A percentile compares a stretch with the other conserved stretches of the same genome.
phyloP scores from a whole-genome alignment of 2,113 vertebrate species.

The Neodon shergylaensis region DNA sequence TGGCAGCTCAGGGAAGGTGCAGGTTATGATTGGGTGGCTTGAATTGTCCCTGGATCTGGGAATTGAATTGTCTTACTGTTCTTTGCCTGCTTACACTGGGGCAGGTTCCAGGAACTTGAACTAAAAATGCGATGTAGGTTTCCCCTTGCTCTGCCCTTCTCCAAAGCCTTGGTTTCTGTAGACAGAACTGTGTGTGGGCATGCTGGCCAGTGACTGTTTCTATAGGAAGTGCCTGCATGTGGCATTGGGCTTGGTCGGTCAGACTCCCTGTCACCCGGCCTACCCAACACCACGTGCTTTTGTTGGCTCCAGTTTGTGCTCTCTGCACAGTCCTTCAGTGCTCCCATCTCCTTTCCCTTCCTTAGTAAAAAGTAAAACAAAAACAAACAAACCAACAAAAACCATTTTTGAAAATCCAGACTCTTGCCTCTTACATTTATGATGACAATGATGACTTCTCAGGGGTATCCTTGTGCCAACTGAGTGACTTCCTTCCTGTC shows the following conservation, averaged over 20 bases:
- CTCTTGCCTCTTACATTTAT: neutral
- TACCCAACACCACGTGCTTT: neutral
- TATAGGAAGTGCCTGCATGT: conserved; percentile 47
- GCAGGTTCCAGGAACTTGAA: conserved; percentile 71
- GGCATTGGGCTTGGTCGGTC: neutral
- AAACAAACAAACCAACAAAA: neutral
- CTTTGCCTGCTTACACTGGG: conserved; percentile 36
- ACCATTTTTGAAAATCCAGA: neutral
- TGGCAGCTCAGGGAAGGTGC: conserved; percentile 71
- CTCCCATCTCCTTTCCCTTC: neutral
- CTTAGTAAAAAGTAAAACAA: neutral
- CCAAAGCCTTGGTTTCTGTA: neutral
- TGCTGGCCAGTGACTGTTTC: neutral
- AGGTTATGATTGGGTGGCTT: conserved; percentile 20
- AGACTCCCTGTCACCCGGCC: neutral
- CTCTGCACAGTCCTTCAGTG: neutral
- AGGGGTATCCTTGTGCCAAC: neutral
- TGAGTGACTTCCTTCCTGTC: conserved; percentile 15
- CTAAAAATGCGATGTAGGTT: conserved; percentile 35
- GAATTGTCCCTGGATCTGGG: conserved; percentile 46
- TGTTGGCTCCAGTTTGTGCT: neutral
- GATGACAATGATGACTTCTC: neutral
- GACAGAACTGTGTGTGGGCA: conserved; percentile 11
- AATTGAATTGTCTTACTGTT: conserved; percentile 32
- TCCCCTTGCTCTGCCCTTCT: too few relatives aligned